phyloP scores from a whole-genome alignment of 2,888 invertebrate species.

The Meiosimyza platycephala region DNA sequence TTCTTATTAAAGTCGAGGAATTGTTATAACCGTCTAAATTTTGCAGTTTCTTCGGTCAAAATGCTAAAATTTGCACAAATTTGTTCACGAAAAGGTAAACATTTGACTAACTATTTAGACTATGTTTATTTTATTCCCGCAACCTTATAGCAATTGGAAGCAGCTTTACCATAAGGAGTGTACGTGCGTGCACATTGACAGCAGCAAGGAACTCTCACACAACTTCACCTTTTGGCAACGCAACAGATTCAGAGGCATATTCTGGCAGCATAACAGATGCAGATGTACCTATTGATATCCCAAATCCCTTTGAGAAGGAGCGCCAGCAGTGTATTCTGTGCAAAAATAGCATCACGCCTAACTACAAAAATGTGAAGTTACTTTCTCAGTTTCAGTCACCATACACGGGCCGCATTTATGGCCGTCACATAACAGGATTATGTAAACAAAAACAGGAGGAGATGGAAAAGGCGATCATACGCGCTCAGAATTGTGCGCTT shows the following conservation, averaged over 20 bases:
- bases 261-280: background rate
- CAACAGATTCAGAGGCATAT: background rate
- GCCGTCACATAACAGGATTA: conserved; percentile 92
- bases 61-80: conserved; percentile 19
- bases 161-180: conserved; percentile 37
- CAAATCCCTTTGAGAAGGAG: conserved; percentile 85
- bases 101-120: background rate
- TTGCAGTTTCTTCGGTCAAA: background rate
- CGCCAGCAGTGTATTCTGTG: conserved; percentile 83
- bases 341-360: conserved; percentile 80
- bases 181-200: conserved; percentile 41
- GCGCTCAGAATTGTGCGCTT: conserved; percentile 81
- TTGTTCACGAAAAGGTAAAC: background rate
- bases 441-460: conserved; percentile 83
- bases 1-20: no score
- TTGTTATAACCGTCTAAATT: no score
- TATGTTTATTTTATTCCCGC: background rate
- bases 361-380: conserved; percentile 92
- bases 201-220: background rate
- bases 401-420: conserved; percentile 92
- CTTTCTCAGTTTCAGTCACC: conserved; percentile 96
- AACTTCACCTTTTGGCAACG: background rate
- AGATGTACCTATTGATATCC: conserved; percentile 70
- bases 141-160: conserved; percentile 39
- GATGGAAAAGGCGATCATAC: conserved; percentile 79